phyloP scores from a whole-genome alignment of 2,888 invertebrate genomes.

The Heliconius cydno region DNA sequence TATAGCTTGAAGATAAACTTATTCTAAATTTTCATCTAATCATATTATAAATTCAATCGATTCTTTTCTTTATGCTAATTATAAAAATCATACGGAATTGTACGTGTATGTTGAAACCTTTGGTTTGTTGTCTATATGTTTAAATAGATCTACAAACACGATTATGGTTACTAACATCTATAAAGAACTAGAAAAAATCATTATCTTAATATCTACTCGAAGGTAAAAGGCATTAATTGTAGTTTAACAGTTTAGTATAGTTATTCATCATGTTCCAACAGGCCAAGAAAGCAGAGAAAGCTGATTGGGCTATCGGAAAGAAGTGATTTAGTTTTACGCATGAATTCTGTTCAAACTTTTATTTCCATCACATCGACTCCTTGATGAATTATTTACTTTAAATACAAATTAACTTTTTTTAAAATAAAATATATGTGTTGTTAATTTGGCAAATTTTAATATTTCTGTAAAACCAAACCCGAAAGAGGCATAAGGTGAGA shows the following conservation, averaged over 20 bases:
- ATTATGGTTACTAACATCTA: constrained; percentile 6
- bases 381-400: constrained; percentile 62
- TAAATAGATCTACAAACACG: not conserved
- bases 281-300: constrained; percentile 91
- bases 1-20: not conserved
- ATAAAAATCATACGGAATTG: not conserved
- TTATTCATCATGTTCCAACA: constrained; percentile 80
- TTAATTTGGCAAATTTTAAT: constrained; percentile 56
- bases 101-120: not conserved
- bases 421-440: constrained; percentile 64
- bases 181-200: constrained; percentile 10
- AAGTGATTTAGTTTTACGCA: constrained; percentile 70
- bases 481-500: constrained; percentile 68
- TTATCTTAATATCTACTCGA: constrained; percentile 8
- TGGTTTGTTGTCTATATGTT: not conserved
- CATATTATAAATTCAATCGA: constrained; percentile 1
- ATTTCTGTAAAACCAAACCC: constrained; percentile 55
- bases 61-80: not conserved
- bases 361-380: constrained; percentile 49
- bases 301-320: constrained; percentile 87
- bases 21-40: constrained; percentile 17
- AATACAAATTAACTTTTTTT: constrained; percentile 61
- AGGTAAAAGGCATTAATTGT: constrained; percentile 36
- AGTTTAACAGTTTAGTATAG: constrained; percentile 46
- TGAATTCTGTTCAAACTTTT: constrained; percentile 52